Base-by-base conservation (phyloP, 2,888 invertebrate species). In the Leistus spinibarbis region DNA sequence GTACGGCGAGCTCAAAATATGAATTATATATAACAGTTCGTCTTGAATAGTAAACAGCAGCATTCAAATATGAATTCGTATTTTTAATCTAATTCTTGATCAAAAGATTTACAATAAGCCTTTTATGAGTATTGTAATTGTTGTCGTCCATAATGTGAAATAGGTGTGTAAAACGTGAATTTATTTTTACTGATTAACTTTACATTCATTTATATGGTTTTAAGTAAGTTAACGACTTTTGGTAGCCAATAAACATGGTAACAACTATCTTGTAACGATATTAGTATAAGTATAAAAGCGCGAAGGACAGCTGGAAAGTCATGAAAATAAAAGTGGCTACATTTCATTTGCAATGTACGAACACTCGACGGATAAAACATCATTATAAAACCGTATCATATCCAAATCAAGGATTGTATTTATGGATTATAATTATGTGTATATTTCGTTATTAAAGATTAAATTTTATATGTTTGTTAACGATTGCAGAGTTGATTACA, bases 231-330 rank as follows among this genome's bases (percentile, higher is more conserved):
- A 3, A 60, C 13, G 13, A 60, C 22, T 60, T 60, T 22, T 60
- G 60, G 60, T 60, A 22, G 3, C 60, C 19, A 19, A 60, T 60
- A 60, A 60, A 60, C 60, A 60, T 19, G 10, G 20, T 17, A 17
- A 60, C 60, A 60, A 60, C 20, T 60, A 60, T 60, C 60, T 60
- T 60, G 7, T 3, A 60, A 60, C 60, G 60, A 60, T 60, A 60
- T 17, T 20, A n/a, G n/a, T n/a, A 10, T 16, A 60, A 4, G 19
- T 57, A 57, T 57, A 10, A 60, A 60, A 60, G 2, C 10, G 10
- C 40, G 40, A 40, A 40, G 40, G 40, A 40, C 40, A 40, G 5
- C 40, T 40, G 40, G 13, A 7, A 40, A n/a, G n/a, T 13, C 40
- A 40, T 24, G 3, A 24, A 24, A 24, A 4, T 24, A 24, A 24